Base-by-base conservation (phyloP, 2,888 invertebrate genomes). In the Brachynemurus nebulosus region DNA sequence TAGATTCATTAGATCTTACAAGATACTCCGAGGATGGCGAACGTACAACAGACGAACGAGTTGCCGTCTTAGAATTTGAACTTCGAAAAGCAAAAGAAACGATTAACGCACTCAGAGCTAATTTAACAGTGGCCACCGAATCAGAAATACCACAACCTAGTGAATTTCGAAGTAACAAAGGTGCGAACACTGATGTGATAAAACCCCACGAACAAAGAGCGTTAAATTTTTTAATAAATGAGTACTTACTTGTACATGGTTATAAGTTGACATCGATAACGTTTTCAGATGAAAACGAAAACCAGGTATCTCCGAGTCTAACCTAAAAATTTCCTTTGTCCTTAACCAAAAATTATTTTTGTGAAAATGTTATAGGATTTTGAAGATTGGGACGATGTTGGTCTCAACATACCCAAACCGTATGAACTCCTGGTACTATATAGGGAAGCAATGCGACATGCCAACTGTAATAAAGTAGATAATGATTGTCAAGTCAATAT, bases 341-440 rank as follows among this genome's bases (percentile, higher is more conserved):
- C 35, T 14, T 16, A 12, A 14, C 17, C 9, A 35, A 35, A 17
- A 35, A 16, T 35, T 35, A 16, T 35, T 16, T 11, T 5, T 30
- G 4, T 4, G n/a, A 4, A 8, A 7, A 40, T 40, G 45, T 55
- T 59, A 12, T 53, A 81, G 78, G 86, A 88, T 64, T 86, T 88
- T 67, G 88, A 89, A 65, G 86, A 88, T 59, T 90, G 90, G 90
- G 86, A 89, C 62, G 89, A 89, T 66, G 88, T 90, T 11, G 89
- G 90, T 1, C 67, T 90, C 35, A 89, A 90, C 60, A 82, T 86
- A 63, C 75, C 86, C 1, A 78, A 85, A 54, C 89, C 88, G 19
- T 76, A 81, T 1, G 80, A 81, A 52, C 64, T 90, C 23, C 64
- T 86, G 11, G 72, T 75, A 21, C 62, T 82, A 42, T 82, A 81